These are phyloP conservation scores for Glossophaga mutica DNA, from an alignment of 2,797 vertebrate genomes.

Conservation along the genomic window DNA sequence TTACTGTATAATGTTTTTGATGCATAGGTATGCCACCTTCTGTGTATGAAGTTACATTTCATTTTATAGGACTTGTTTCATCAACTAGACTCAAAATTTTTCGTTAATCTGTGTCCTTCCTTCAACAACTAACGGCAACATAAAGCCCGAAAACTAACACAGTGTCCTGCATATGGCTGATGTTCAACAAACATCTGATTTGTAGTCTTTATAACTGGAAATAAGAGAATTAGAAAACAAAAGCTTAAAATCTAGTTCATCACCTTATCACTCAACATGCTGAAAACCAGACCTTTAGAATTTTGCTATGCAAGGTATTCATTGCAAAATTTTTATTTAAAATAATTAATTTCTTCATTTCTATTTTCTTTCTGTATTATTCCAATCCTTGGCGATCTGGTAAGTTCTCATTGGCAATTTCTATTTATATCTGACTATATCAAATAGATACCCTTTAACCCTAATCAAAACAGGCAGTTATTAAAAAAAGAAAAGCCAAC, in stretches of 20 bases:
- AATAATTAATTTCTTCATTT: slow-evolving; percentile 33
- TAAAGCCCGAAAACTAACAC: slow-evolving; percentile 24
- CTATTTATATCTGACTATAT: slow-evolving; percentile 9
- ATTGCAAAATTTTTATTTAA: slow-evolving; percentile 3
- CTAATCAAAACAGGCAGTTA: slow-evolving; percentile 9
- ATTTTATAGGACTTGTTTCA: background rate
- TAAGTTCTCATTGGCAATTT: slow-evolving; percentile 31
- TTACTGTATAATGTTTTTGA: background rate
- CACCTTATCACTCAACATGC: background rate
- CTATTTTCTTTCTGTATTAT: slow-evolving; percentile 31
- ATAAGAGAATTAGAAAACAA: slow-evolving; percentile 18
- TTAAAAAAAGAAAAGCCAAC: background rate
- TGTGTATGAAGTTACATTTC: slow-evolving; percentile 11
- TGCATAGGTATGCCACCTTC: background rate
- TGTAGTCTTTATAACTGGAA: slow-evolving; percentile 10
- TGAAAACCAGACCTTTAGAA: slow-evolving; percentile 2
- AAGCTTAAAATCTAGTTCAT: background rate
- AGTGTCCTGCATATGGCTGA: background rate
- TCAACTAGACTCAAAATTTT: background rate
- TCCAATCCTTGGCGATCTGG: background rate
- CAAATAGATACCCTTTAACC: slow-evolving; percentile 8
- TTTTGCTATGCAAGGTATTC: background rate
- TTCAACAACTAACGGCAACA: slow-evolving; percentile 25
- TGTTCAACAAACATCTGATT: slow-evolving; percentile 27
- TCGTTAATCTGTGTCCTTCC: background rate